Evolutionary conservation across 2,113 vertebrate genomes (phyloP), one percentile per base, ranked within the genome.

Genomic region (Alectura lathami): DNA sequence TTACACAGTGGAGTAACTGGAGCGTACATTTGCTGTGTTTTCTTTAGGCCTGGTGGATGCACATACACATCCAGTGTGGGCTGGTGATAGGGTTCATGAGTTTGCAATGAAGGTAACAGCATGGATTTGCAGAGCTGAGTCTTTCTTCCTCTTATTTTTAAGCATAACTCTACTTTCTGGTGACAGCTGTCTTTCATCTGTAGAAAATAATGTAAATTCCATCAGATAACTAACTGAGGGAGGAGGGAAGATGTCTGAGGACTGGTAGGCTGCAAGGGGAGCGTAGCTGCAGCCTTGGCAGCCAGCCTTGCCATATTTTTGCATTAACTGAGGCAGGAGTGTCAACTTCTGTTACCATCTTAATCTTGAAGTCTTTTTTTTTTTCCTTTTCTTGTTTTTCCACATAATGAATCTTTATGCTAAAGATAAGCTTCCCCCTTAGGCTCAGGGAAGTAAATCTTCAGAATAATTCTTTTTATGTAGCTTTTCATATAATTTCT

Each of bases 51-150:
- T 99, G 97, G 98, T 99, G 83, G 99, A 99, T 85, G 99, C 99
- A 32, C 99, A 99, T 95, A 99, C 99, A 16, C 99, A 99, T 83
- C 99, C 99, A 3, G 99, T 99, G 51, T 99, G 99, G 99, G 99
- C 98, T 88, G 99, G 99, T 20, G 99, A 99, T 91, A 97, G 99
- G 89, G 99, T 99, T 36, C 99, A 99, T 83, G 99, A 99, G 74
- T 99, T 99, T 98, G 98, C 98, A 57, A 99, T 99, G 99, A 99
- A 99, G 99, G 99, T 99, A 98, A 97, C 54, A 66, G 22, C 51
- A 13, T 60, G 70, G 38, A 59, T 74, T 48, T 30, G 26, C 21
- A 94, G 34, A 60, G 45, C 32, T 47, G 54, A 18, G 34, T 72
- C 88, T 94, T 89, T 27, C 26, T 90, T 73, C 23, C 22, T n/a